Base-by-base conservation (phyloP, 2,888 invertebrate species). In the Lutraria lutraria region DNA sequence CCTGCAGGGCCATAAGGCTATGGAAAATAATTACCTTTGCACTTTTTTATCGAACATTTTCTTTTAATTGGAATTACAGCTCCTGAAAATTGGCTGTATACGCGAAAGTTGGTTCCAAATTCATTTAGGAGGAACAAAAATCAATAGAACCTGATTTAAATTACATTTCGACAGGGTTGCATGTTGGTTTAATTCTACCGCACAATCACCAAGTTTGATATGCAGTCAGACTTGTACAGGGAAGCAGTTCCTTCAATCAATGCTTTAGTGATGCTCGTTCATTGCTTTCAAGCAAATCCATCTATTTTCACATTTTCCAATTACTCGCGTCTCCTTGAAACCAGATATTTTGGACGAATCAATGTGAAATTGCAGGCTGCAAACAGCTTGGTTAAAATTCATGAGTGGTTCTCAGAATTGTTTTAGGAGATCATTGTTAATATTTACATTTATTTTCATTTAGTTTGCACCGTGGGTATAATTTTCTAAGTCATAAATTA, bases 81-180 rank as follows among this genome's bases (percentile, higher is more conserved):
- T 25, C 84, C 54, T 84, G 84, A 84, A 76, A 84, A 84, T 52
- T 72, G 76, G 29, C 76, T 19, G 54, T 76, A 76, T 84, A 54
- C 52, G 76, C 68, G 84, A 54, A 84, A 84, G 76, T 84, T 84
- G 76, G 31, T 54, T 84, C 76, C 76, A 76, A 84, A 84, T 84
- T 84, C 84, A 84, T 72, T 76, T 76, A 72, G 31, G 84, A 53
- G 53, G 25, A 29, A 84, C 54, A 54, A 83, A 83, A 84, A 84
- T 84, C 84, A 31, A 84, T 84, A 10, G 76, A 84, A 43, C 43
- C 43, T 43, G 43, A 84, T 76, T 84, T 84, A 84, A 76, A 84
- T 76, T 31, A 84, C 76, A 54, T 29, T 54, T 72, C 72, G 76
- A 53, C 25, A 72, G 76, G 76, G 76, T 84, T 54, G 76, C 84